Evolutionary conservation across 2,113 vertebrate genomes (phyloP), one percentile per base, ranked within the genome.

Genomic region (Corythaixoides concolor): DNA sequence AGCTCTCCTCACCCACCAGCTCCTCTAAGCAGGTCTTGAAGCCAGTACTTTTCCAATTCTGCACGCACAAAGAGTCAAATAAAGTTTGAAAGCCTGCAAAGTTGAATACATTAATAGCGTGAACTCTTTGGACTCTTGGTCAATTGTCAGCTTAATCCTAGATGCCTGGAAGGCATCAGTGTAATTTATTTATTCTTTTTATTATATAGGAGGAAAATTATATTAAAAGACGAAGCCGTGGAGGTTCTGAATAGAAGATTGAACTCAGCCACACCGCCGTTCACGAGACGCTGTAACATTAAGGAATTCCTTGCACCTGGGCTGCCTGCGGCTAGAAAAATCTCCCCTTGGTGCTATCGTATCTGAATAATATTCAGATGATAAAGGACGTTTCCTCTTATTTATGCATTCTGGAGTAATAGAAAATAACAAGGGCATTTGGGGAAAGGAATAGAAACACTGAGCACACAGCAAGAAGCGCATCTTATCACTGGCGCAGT

Each of bases 161-260:
- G 87, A 95, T 94, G 95, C 88, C 96, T 98, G 62, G 93, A 58
- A 96, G 97, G 95, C 95, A 96, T 69, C 26, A 1, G 69, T 90
- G 62, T 93, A 94, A 97, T 94, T 82, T 95, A 97, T 96, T 97
- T 97, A 96, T 97, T 97, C 97, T 97, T 97, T 97, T 97, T 92
- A 97, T 96, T 97, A 91, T 85, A 95, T 73, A 85, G 77, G 75
- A 95, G 66, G 69, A 64, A 97, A 96, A 97, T 94, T 63, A 92
- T 96, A 97, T 97, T 97, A 97, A 97, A 97, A 98, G 92, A 81
- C 3, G 5, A 97, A 94, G 92, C 66, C 3, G 4, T 85, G 73
- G 55, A 96, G 66, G 88, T 97, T 96, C 91, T 89, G 88, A 96
- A 94, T 45, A 91, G 68, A 50, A 96, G 89, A 96, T 49, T 81